Evolutionary conservation across 2,888 invertebrate genomes (phyloP).

Genomic region (Ganaspis brasiliensis): DNA sequence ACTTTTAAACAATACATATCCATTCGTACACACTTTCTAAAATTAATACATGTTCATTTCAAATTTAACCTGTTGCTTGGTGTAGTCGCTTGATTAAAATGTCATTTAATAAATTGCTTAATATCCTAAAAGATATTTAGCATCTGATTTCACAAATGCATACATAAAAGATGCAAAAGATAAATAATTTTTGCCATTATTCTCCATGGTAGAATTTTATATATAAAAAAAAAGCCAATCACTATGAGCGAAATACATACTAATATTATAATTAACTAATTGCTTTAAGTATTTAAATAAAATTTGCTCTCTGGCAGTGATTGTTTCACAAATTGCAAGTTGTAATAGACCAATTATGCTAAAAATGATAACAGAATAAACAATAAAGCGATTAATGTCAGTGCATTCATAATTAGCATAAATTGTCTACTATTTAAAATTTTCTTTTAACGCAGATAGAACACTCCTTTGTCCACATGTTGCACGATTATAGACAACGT

Average conservation of each 20-base stretch:
- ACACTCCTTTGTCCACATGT: constrained; percentile 62
- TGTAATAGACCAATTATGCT: constrained; percentile 66
- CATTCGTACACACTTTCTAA: constrained; percentile 22
- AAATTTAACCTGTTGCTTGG: constrained; percentile 20
- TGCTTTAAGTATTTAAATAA: constrained; percentile 38
- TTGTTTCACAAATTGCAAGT: constrained; percentile 64
- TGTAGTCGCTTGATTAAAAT: background rate
- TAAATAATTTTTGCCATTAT: too few species aligned
- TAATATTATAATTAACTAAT: constrained; percentile 33
- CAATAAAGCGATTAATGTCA: constrained; percentile 36
- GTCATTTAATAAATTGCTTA: background rate
- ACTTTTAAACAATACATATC: constrained; percentile 14
- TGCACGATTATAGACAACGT: constrained; percentile 56
- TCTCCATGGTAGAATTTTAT: background rate
- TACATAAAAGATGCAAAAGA: background rate
- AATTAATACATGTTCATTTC: constrained; percentile 10
- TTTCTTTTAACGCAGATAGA: constrained; percentile 64
- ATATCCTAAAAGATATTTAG: background rate
- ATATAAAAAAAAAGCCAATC: background rate
- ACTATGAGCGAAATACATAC: constrained; percentile 23
- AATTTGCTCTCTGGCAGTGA: constrained; percentile 72
- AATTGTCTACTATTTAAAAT: constrained; percentile 65
- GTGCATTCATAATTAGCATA: constrained; percentile 67
- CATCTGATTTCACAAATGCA: background rate
- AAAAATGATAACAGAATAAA: constrained; percentile 65